Conservation (phyloP, 2,797 vertebrate species). For the Pantherophis vulpinus region DNA sequence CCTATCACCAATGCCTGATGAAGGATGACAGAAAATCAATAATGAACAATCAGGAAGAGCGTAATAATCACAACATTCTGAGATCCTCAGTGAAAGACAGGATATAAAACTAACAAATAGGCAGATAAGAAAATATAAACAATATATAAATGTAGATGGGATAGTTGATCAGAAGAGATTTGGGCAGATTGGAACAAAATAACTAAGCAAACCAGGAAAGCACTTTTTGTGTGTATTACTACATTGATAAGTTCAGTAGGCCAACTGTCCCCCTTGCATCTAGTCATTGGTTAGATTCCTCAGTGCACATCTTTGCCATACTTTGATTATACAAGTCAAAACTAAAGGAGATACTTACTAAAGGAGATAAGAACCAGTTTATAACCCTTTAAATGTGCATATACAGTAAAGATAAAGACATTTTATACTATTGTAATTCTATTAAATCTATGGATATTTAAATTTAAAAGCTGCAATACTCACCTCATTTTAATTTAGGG, state of each 20-base stretch:
- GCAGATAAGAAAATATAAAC: constrained; percentile 23
- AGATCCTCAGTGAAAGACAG: background rate
- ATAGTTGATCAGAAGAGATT: background rate
- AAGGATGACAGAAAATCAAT: constrained; percentile 45
- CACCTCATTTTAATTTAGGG: background rate
- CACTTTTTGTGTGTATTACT: background rate
- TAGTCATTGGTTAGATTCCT: background rate
- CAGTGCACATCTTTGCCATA: background rate
- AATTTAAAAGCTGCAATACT: background rate
- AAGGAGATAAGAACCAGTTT: background rate
- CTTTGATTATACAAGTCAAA: background rate
- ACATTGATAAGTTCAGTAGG: background rate
- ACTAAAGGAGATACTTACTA: background rate
- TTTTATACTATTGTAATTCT: background rate
- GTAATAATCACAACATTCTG: constrained; percentile 10
- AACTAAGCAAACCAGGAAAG: constrained; percentile 25
- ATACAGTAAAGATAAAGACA: background rate
- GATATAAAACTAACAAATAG: background rate
- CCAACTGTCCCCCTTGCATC: background rate
- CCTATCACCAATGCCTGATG: constrained; percentile 44
- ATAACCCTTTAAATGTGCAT: background rate
- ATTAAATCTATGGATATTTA: background rate
- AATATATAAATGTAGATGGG: constrained; percentile 44
- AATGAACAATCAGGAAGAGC: constrained; percentile 61
- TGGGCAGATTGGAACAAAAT: constrained; percentile 12